Evolutionary conservation across 2,888 invertebrate species (phyloP), one percentile per base, ranked within the genome.

Genomic region (Clostera curtula): DNA sequence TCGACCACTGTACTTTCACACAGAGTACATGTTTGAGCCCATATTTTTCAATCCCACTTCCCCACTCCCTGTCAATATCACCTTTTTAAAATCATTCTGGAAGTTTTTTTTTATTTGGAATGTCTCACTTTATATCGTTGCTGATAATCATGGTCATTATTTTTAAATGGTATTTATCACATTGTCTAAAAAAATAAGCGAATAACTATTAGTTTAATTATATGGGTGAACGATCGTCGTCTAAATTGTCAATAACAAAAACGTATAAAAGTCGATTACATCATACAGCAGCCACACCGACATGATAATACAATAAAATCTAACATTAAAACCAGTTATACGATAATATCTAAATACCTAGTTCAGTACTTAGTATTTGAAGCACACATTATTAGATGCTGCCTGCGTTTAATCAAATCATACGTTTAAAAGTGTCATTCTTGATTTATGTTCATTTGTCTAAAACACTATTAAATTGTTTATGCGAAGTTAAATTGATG

Each of bases 21-120:
- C 64, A 60, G 35, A 74, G 47, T 68, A 58, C 64, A 69, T 66
- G 45, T 66, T 70, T 24, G 64, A 62, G 59, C 64, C 71, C 80
- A 77, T 80, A 36, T 48, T 67, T 51, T 18, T 21, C 21, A 24
- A 18, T 33, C 15, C 35, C 46, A 42, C 46, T 44, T 49, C 36
- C 25, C 41, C 52, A 44, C 41, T 37, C 37, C 30, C 21, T 24
- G 8, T 38, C 31, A 31, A 27, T 29, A 34, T 49, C 36, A 51
- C 40, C 24, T 43, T 34, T 43, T 46, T 38, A 25, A 27, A 40
- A 30, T 15, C 38, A 43, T 49, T 16, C 31, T 43, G n/a, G n/a
- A 11, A 7, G 12, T 13, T 12, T 13, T 23, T 12, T 19, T 14
- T 15, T 7, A 11, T 19, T 16, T 24, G 14, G 15, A n/a, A n/a